These are phyloP conservation scores for Hafferia zeledoni DNA, from an alignment of 2,797 vertebrate genomes.

Conservation along the genomic window DNA sequence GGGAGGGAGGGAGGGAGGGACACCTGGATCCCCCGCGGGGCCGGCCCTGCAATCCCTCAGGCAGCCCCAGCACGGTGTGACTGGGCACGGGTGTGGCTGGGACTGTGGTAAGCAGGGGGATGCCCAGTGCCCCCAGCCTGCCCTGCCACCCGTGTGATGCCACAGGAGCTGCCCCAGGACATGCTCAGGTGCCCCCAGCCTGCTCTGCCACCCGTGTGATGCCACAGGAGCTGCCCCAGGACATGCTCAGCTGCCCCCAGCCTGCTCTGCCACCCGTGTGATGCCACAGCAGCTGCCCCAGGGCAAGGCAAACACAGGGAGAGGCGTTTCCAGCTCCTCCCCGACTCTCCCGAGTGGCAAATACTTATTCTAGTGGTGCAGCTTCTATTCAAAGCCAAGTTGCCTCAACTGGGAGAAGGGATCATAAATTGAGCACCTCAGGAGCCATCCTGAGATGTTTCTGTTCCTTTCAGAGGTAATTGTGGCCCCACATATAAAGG, in stretches of 20 bases:
- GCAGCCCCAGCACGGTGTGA: constrained; percentile 23
- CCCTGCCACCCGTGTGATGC: not conserved
- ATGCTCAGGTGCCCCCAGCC: constrained; percentile 42
- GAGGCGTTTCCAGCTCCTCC: not conserved
- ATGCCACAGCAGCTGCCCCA: constrained; percentile 8
- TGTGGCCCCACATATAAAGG: constrained; percentile 4
- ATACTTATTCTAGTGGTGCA: not conserved
- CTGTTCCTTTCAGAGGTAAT: constrained; percentile 28
- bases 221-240: not conserved
- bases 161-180: too few species aligned
- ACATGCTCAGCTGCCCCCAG: not conserved
- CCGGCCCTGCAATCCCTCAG: constrained; percentile 65
- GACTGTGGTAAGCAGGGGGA: constrained; percentile 56
- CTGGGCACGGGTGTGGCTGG: constrained; percentile 68
- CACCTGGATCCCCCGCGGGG: constrained; percentile 9
- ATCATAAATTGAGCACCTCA: constrained; percentile 16
- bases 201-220: constrained; percentile 54
- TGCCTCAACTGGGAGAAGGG: not conserved
- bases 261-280: constrained; percentile 53
- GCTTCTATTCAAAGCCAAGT: not conserved
- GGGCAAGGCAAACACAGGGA: not conserved
- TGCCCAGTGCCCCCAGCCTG: constrained; percentile 63
- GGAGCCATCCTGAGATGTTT: constrained; percentile 9
- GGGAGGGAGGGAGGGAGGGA: not conserved
- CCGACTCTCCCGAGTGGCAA: not conserved